Conservation (phyloP, 2,888 invertebrate species). For the Acleris holmiana region DNA sequence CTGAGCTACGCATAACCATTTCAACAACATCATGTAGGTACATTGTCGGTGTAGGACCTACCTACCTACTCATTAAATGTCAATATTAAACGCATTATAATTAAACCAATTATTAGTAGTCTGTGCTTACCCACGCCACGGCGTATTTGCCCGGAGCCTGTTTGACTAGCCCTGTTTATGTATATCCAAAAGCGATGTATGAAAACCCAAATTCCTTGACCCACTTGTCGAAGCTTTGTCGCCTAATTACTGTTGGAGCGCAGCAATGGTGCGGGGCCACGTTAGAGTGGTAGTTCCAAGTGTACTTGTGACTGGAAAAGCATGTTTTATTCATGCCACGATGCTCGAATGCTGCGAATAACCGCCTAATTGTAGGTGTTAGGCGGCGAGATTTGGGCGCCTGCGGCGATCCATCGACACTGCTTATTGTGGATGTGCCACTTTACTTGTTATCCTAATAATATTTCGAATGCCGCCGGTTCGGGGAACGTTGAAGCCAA, state of each 20-base stretch:
- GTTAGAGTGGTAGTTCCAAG: slow-evolving; percentile 53
- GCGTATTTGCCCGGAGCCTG: slow-evolving; percentile 59
- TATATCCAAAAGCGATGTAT: slow-evolving; percentile 54
- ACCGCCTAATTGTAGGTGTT: slow-evolving; percentile 79
- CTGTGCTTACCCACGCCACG: slow-evolving; percentile 59
- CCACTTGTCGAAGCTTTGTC: slow-evolving; percentile 35
- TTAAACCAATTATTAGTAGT: slow-evolving; percentile 67
- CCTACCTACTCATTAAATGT: background rate
- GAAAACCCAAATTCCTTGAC: slow-evolving; percentile 50
- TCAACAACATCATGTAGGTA: background rate
- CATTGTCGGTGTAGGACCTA: too few species aligned
- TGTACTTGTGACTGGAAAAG: slow-evolving; percentile 68
- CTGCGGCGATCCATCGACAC: slow-evolving; percentile 48
- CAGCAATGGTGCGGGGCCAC: slow-evolving; percentile 46
- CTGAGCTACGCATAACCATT: background rate
- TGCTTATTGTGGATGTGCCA: slow-evolving; percentile 49
- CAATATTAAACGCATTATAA: slow-evolving; percentile 54
- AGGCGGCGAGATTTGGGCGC: slow-evolving; percentile 60
- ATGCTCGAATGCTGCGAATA: slow-evolving; percentile 70
- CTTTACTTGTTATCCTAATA: slow-evolving; percentile 63
- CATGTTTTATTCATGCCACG: slow-evolving; percentile 80
- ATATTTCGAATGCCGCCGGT: slow-evolving; percentile 45
- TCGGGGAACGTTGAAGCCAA: slow-evolving; percentile 42
- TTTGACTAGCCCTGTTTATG: slow-evolving; percentile 56
- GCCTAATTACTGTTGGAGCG: slow-evolving; percentile 33